Base-by-base conservation (phyloP, 2,888 invertebrate species). In the Sycophila texana region DNA sequence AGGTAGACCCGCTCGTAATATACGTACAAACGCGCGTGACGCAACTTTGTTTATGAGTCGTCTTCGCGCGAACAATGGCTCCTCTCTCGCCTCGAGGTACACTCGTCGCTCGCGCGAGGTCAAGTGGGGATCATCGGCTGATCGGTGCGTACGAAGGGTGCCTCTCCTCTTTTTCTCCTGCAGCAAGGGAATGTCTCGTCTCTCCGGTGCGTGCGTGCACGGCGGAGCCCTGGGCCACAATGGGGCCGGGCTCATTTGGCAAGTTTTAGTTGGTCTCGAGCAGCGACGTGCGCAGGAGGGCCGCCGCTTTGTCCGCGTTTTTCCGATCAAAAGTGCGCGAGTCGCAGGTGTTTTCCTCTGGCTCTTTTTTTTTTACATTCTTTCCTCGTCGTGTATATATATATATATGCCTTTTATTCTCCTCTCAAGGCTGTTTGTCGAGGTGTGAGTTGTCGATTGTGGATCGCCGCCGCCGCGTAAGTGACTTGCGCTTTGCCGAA, bases 121-220 rank as follows among this genome's bases (percentile, higher is more conserved):
- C 79, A 79, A 79, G 79, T 79, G 79, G 79, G 79, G 74, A 68
- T 79, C 74, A 79, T 55, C 74, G 74, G 63, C 73, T 58, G 68
- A 70, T 68, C 68, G 68, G 20, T 47, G 55, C 61, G n/a, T 51
- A 55, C 57, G 49, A 47, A 30, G 60, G 75, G 61, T 61, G 14
- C 68, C 16, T n/a, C 61, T 49, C 63, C 47, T 30, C 60, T 39
- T 49, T 47, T 20, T 57, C 74, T 57, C 39, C 39, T n/a, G n/a
- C n/a, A 4, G 39, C 39, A 61, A 51, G 73, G 73, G 65, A 55
- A 55, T 65, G 0, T 14, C n/a, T 51, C 18, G 20, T 53, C 61
- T 55, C 55, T 39, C 68, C 67, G n/a, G 20, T 2, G 13, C 16
- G 57, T 16, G 39, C 7, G 39, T 26, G 67, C 22, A n/a, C 18